A percentile compares a stretch with the other conserved stretches of the same genome.
phyloP scores from a whole-genome alignment of 2,888 invertebrate genomes.

The Agrochola lota region DNA sequence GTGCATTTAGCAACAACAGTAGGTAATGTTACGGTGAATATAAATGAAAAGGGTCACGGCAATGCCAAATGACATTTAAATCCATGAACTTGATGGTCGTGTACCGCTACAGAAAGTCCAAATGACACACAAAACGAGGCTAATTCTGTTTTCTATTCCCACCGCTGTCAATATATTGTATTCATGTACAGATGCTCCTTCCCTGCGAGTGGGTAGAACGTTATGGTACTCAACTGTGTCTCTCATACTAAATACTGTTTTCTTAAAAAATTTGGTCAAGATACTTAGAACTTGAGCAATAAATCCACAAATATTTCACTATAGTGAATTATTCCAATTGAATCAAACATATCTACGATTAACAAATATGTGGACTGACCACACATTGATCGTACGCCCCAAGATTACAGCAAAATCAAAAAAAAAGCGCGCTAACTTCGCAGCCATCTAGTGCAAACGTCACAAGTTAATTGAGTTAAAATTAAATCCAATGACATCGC shows the following conservation, averaged over 20 bases:
- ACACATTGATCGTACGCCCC: conserved; percentile 10
- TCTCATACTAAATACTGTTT: conserved; percentile 12
- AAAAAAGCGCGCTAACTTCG: conserved; percentile 24
- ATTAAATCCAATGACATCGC: conserved; percentile 61
- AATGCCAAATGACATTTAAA: conserved; percentile 67
- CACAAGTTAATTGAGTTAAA: conserved; percentile 58
- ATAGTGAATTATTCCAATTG: neutral
- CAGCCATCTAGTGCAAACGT: conserved; percentile 35
- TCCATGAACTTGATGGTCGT: conserved; percentile 64
- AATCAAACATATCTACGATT: conserved; percentile 10
- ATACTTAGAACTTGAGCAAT: conserved; percentile 7
- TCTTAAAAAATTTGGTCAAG: conserved; percentile 1
- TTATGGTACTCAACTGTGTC: conserved; percentile 22
- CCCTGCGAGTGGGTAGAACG: conserved; percentile 10
- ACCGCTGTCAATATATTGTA: conserved; percentile 55
- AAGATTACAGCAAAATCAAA: conserved; percentile 20
- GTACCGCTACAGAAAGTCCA: conserved; percentile 66
- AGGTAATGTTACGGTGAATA: conserved; percentile 51
- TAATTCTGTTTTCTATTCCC: conserved; percentile 68
- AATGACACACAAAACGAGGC: conserved; percentile 65
- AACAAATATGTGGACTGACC: conserved; percentile 11
- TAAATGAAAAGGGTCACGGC: conserved; percentile 55
- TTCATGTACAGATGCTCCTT: conserved; percentile 40
- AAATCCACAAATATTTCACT: neutral
- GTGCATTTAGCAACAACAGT: conserved; percentile 36